Base-by-base conservation (phyloP, 2,113 vertebrate genomes). In the Crotalus viridis region DNA sequence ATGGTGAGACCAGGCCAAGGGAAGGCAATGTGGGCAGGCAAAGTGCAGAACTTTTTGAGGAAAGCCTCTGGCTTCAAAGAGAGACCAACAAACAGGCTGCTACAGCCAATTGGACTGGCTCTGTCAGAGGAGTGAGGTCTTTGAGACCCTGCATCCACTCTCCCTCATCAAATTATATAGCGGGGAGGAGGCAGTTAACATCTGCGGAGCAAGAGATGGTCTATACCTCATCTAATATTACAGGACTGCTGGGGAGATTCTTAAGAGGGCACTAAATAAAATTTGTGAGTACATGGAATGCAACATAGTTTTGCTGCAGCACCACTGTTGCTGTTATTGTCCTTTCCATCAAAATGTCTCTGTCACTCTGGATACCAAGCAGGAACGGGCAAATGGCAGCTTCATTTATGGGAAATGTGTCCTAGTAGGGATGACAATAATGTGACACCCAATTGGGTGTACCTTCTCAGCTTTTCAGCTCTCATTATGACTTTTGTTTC, bases 1-100 rank as follows among this genome's bases (percentile, higher is more conserved):
- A 95, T 97, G 10, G 88, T 93, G 93, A 90, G 93, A 26, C 61
- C 93, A 88, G 94, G 95, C 94, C 9, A 87, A 94, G 64, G 90
- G 91, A 88, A 56, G 64, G 13, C 85, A 56, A 28, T 0, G 0
- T 28, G 93, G 54, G 90, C 90, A 22, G 48, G 51, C 15, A 55
- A 19, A 28, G 48, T 51, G 87, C 51, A 88, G 13, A 15, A n/a
- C 28, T 54, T 19, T 19, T 54, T 51, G 28, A 52, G 48, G 26
- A n/a, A 19, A 51, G 6, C 51, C 51, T 88, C 87, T 28, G 51
- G 15, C 51, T 88, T 52, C 87, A 17, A 3, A 52, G 26, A 33
- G 9, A 4, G 13, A 10, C 19, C 33, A 39, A 33, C n/a, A 21
- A 12, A 22, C 10, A 43, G 19, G 26, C 12, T 87, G 24, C 48